Evolutionary conservation across 2,888 invertebrate species (phyloP).

Genomic region (Limnephilus rhombicus): DNA sequence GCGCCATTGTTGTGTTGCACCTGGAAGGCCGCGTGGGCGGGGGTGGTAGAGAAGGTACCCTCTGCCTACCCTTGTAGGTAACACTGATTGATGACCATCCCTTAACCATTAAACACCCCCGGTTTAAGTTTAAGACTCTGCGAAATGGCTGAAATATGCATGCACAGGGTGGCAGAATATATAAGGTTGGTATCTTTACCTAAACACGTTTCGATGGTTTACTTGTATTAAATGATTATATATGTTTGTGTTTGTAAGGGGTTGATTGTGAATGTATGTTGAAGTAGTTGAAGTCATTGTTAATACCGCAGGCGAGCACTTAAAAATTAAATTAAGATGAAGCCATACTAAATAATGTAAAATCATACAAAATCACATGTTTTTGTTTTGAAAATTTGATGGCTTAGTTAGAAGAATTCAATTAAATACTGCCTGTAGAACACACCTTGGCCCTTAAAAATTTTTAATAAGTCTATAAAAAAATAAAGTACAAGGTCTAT

Average conservation of each 20-base stretch:
- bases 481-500: too few species aligned
- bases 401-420: too few species aligned
- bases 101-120: slow-evolving; percentile 37
- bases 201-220: background rate
- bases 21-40: slow-evolving; percentile 65
- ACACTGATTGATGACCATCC: slow-evolving; percentile 64
- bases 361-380: too few species aligned
- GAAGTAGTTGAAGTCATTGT: background rate
- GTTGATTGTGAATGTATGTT: background rate
- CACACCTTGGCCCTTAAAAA: too few species aligned
- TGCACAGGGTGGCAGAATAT: background rate
- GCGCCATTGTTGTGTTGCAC: slow-evolving; percentile 60
- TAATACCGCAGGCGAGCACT: background rate
- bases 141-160: background rate
- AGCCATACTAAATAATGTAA: too few species aligned
- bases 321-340: too few species aligned
- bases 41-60: slow-evolving; percentile 48
- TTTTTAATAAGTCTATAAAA: too few species aligned
- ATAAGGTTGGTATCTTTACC: background rate
- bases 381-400: too few species aligned
- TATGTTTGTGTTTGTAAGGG: background rate
- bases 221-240: background rate
- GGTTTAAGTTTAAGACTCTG: slow-evolving; percentile 25
- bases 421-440: too few species aligned
- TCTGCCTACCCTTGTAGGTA: slow-evolving; percentile 10